Base-by-base conservation (phyloP, 92 coral and sea anemone species). In the Palythoa grandiflora region DNA sequence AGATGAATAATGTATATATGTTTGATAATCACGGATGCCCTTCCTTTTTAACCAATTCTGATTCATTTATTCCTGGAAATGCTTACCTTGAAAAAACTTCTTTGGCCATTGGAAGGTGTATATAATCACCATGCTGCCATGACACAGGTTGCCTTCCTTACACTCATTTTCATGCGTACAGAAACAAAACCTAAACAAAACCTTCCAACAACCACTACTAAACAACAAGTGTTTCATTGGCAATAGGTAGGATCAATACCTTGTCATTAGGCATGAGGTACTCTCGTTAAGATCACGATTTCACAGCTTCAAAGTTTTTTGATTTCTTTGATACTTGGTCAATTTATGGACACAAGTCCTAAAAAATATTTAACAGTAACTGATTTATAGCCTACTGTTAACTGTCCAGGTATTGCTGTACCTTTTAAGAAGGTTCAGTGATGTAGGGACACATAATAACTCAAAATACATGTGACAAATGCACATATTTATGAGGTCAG, bases 371-470 rank as follows among this genome's bases (percentile, higher is more conserved):
- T 68, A 68, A 68, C 11, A 68, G 5, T 68, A 68, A 68, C 38
- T 68, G 39, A 68, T 68, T 68, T 11, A 68, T 66, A 66, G 72
- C 10, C 72, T 66, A 66, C 72, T 10, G 72, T 66, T 66, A 66
- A 66, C 72, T 66, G 72, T 66, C 37, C 72, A 66, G 36, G 72
- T 66, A 66, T 66, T 66, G 72, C 72, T 66, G 72, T 66, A 66
- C 72, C 72, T 68, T 68, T 68, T 68, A 68, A 19, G 39, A 68
- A 68, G 38, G 13, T 68, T 68, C 73, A 9, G 73, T 68, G 73
- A 68, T 28, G 37, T 68, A n/a, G 39, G 73, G 39, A 68, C 73
- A 68, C 73, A 68, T 9, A 68, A 68, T 66, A 66, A 66, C 73
- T 68, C 73, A 68, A 68, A 68, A 10, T n/a, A 9, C 73, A n/a